A percentile compares a stretch with the other conserved stretches of the same genome.
These are phyloP conservation scores for Dermolepida albohirtum DNA, from an alignment of 2,888 invertebrate species.

Conservation along the genomic window DNA sequence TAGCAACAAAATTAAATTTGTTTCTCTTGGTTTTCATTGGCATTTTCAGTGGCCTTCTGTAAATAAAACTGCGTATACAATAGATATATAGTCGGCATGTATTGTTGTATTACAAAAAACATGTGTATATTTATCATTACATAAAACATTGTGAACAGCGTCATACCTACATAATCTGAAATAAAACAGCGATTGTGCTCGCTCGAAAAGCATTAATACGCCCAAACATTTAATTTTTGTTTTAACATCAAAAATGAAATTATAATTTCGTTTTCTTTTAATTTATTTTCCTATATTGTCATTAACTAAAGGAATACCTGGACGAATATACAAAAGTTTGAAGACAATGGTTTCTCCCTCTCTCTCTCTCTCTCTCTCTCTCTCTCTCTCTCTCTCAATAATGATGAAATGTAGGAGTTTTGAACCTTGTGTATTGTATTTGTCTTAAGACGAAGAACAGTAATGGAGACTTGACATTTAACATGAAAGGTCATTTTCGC, in stretches of 20 bases:
- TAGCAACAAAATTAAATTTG: no score
- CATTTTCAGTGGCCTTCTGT: no score
- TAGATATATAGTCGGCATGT: no score
- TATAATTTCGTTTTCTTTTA: constrained; percentile 12
- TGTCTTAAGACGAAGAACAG: constrained; percentile 41
- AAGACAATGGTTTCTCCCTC: constrained; percentile 40
- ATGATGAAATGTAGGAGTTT: constrained; percentile 42
- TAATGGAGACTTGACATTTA: constrained; percentile 48
- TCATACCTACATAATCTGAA: background rate
- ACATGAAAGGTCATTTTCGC: constrained; percentile 49
- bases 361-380: no score
- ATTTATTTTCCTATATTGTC: constrained; percentile 11
- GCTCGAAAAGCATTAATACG: background rate
- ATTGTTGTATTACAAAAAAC: no score
- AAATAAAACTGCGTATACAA: no score
- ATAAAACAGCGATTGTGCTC: background rate
- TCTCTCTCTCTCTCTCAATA: constrained; percentile 15
- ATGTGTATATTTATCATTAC: no score
- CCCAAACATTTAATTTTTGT: constrained; percentile 7
- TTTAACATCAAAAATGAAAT: background rate
- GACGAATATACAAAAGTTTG: constrained; percentile 20
- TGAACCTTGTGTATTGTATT: constrained; percentile 33
- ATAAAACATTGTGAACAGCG: no score
- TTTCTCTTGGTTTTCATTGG: no score
- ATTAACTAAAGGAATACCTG: constrained; percentile 33